Conservation (phyloP, 2,888 invertebrate genomes). For the Phlogophora meticulosa region DNA sequence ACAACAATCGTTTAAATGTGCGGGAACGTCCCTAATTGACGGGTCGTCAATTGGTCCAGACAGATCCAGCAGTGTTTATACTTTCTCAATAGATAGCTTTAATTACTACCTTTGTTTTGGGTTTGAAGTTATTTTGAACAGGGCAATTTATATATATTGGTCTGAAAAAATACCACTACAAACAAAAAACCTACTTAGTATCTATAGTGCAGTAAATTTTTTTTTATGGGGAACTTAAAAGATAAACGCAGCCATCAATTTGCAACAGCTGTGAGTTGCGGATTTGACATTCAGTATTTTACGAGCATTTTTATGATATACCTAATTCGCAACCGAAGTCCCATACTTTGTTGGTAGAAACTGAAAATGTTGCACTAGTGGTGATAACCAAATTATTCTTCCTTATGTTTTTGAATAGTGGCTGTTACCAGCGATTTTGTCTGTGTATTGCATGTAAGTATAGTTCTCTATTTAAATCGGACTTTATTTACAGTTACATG, state of each 20-base stretch:
- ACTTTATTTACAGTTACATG: too few relatives aligned
- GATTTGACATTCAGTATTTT: not conserved
- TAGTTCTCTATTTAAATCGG: too few relatives aligned
- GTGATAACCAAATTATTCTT: too few relatives aligned
- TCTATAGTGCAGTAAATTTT: too few relatives aligned
- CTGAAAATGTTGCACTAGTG: not conserved
- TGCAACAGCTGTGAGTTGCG: not conserved
- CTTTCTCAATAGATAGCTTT: slow-evolving; percentile 46
- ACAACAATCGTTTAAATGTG: slow-evolving; percentile 76
- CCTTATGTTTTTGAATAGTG: too few relatives aligned
- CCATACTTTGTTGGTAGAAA: not conserved
- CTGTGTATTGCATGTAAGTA: too few relatives aligned
- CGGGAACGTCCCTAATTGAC: slow-evolving; percentile 78
- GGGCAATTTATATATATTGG: not conserved
- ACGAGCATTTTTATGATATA: not conserved
- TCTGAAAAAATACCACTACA: not conserved
- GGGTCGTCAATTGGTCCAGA: slow-evolving; percentile 60
- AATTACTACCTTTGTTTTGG: slow-evolving; percentile 5
- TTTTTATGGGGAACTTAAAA: not conserved
- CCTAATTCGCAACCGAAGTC: too few relatives aligned
- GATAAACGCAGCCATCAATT: not conserved
- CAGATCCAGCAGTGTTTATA: slow-evolving; percentile 63
- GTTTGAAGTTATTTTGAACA: not conserved
- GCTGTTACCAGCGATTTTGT: too few relatives aligned
- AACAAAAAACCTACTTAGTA: not conserved